Base-by-base conservation (phyloP, 2,888 invertebrate species). In the Apamea monoglypha region DNA sequence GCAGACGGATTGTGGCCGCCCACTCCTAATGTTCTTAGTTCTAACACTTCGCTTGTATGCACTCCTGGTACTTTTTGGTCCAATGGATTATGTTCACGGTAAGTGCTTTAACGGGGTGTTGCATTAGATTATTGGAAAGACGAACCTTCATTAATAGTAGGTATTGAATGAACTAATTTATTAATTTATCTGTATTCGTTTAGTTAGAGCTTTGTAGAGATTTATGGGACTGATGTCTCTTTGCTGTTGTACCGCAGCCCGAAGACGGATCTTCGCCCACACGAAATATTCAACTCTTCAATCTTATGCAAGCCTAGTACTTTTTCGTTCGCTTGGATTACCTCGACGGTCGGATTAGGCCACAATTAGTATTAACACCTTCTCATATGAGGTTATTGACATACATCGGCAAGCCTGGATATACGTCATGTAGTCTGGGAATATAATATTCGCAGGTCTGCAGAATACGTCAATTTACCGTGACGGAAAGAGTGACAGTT, bases 1-100 rank as follows among this genome's bases (percentile, higher is more conserved):
- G 91, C 92, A 92, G 91, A 91, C 92, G 90, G 92, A 90, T 92
- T 92, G 92, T 83, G 92, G 91, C 69, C 68, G 73, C 56, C 78
- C 82, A 16, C 81, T 84, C 70, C 82, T 83, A 86, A 84, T 82
- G 88, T 88, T 83, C 83, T 78, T 75, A 84, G 84, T 85, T 76
- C 82, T 81, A 86, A 89, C 89, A 89, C 89, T 88, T 86, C 80
- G 78, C 81, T 80, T 64, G 83, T 89, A 87, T 92, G 90, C 61
- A 75, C 73, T 70, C 92, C 90, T 92, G 88, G 92, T 92, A 92
- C 91, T 88, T 92, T 88, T 87, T 75, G 80, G 80, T 89, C 74
- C 71, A 68, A 75, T 66, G 81, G 84, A 81, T 78, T 80, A 86
- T 78, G 81, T 86, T 69, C 78, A 82, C 70, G 77, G 87, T 80